Evolutionary conservation across 2,113 vertebrate genomes (phyloP), one percentile per base, ranked within the genome.

Genomic region (Copsychus sechellarum): DNA sequence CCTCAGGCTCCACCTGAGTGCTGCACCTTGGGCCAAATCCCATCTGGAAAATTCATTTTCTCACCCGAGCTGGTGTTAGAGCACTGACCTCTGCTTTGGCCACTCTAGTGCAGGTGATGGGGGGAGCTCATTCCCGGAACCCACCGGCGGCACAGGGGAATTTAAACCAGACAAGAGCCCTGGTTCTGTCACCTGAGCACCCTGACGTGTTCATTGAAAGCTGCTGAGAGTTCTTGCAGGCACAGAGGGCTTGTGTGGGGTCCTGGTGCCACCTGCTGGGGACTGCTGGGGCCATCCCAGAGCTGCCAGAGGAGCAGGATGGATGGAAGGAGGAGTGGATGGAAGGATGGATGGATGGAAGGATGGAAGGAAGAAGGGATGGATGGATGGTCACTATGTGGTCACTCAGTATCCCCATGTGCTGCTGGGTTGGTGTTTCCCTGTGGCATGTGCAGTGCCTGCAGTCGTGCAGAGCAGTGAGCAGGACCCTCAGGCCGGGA

Each of bases 191-290:
- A 18, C 38, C 33, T 21, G 28, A 23, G 81, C n/a, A 54, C 23
- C 40, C 43, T 13, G 7, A 14, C 9, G 26, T 3, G 5, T 29
- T 48, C 20, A 6, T 2, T 11, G 10, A 33, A 6, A 21, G 8
- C 20, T 18, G 9, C 36, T 4, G 26, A 2, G 43, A 31, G 25
- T 23, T 33, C 6, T 81, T 9, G 76, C 51, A 4, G 29, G 53
- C 31, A 6, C 38, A 6, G 36, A 33, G 78, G 31, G 29, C 38
- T 93, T 3, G 21, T 3, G 6, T 72, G 51, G 33, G 87, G 66
- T 51, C 29, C 81, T 71, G 81, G 67, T 91, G 94, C 96, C 97
- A 95, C 86, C 95, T 97, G 61, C 94, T 92, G 96, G 96, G 57
- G 43, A 51, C 38, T 62, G 9, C 24, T 8, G 24, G 64, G 76